Evolutionary conservation across 2,113 vertebrate genomes (phyloP).

Genomic region (Brienomyrus brachyistius): DNA sequence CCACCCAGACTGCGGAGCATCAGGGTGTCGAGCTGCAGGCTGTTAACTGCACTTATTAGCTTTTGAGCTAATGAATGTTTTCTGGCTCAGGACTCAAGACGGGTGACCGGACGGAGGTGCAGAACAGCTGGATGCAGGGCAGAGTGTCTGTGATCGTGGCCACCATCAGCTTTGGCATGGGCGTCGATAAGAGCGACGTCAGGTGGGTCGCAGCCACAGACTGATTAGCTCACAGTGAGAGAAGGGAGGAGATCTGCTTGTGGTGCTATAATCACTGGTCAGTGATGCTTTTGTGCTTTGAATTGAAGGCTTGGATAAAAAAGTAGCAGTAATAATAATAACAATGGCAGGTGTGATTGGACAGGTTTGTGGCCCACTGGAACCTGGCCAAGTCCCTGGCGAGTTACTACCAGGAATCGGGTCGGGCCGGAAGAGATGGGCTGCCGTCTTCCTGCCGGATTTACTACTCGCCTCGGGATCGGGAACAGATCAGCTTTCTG

Average conservation of each 20-base stretch:
- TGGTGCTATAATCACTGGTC: not conserved
- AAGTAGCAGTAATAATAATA: not conserved
- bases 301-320: not conserved
- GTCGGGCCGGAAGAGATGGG: slow-evolving; percentile 88
- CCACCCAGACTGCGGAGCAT: not conserved
- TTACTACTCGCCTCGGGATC: slow-evolving; percentile 83
- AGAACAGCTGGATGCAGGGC: slow-evolving; percentile 93
- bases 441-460: slow-evolving; percentile 82
- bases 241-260: not conserved
- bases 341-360: not conserved
- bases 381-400: slow-evolving; percentile 94
- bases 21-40: not conserved
- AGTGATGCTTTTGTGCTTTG: not conserved
- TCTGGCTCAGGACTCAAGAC: slow-evolving; percentile 71
- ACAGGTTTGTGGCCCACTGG: slow-evolving; percentile 95
- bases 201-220: slow-evolving; percentile 59
- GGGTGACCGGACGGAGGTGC: slow-evolving; percentile 71
- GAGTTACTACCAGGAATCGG: slow-evolving; percentile 96
- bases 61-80: too few species aligned
- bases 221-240: not conserved
- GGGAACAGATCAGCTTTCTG: slow-evolving; percentile 81
- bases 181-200: slow-evolving; percentile 92
- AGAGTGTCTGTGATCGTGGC: slow-evolving; percentile 87
- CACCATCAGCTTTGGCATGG: slow-evolving; percentile 98
- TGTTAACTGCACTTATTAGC: not conserved